Evolutionary conservation across 2,797 vertebrate genomes (phyloP).

Genomic region (Clamator glandarius): DNA sequence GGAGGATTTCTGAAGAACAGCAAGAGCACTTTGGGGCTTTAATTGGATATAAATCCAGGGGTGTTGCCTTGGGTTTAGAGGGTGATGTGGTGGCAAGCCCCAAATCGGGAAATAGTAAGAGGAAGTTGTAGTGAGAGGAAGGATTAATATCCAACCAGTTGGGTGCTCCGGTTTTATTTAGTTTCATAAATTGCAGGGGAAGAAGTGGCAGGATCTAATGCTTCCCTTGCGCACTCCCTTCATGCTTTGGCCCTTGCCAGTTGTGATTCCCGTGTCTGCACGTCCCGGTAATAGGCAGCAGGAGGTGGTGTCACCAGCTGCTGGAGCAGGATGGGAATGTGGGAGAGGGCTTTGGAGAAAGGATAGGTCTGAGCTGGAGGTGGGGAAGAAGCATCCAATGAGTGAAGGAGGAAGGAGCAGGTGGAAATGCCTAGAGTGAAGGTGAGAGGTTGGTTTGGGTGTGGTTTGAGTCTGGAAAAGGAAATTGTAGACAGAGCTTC

Average conservation of each 20-base stretch:
- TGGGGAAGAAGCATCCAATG: slow-evolving; percentile 18
- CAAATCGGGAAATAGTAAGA: neutral
- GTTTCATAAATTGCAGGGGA: neutral
- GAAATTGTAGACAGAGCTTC: neutral
- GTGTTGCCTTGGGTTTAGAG: neutral
- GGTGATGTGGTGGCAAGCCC: neutral
- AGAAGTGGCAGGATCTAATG: neutral
- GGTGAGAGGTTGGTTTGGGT: slow-evolving; percentile 27
- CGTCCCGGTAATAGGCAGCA: neutral
- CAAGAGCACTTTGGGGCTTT: neutral
- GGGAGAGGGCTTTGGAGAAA: neutral
- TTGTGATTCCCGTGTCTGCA: neutral
- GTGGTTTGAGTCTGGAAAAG: neutral
- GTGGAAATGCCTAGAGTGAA: neutral
- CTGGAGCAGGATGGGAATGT: neutral
- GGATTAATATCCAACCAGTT: neutral
- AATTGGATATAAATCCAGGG: neutral
- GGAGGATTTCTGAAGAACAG: neutral
- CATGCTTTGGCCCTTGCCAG: neutral
- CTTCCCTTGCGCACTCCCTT: neutral
- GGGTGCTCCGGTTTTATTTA: neutral
- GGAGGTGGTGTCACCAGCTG: neutral
- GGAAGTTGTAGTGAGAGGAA: neutral
- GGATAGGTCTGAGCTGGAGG: neutral
- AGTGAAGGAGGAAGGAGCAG: neutral